phyloP scores from a whole-genome alignment of 2,797 vertebrate species.

The Anisognathus igniventris region DNA sequence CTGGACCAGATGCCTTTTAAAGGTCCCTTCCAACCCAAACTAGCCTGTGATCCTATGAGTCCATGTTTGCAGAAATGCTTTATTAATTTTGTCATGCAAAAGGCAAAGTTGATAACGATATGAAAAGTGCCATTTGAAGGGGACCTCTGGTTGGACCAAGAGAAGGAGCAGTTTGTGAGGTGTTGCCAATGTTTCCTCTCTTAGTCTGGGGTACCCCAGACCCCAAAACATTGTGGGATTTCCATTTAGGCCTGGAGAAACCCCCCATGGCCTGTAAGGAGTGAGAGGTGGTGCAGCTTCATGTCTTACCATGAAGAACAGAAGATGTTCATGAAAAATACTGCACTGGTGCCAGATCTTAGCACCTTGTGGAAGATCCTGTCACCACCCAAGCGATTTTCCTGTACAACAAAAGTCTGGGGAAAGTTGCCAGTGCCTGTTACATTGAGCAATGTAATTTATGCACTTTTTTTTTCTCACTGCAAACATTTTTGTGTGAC shows the following conservation, averaged over 20 bases:
- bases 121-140: neutral
- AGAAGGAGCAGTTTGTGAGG: neutral
- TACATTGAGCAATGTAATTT: neutral
- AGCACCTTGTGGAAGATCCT: constrained; percentile 28
- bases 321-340: constrained; percentile 5
- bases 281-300: neutral
- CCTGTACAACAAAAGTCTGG: neutral
- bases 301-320: neutral
- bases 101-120: neutral
- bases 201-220: neutral
- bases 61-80: neutral
- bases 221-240: rapidly evolving
- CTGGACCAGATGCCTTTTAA: neutral
- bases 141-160: neutral
- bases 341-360: neutral
- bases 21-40: neutral
- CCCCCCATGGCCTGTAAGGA: neutral
- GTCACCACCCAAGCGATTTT: constrained; percentile 32
- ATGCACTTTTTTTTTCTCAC: neutral
- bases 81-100: neutral
- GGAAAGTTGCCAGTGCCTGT: neutral
- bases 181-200: neutral
- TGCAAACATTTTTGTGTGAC: neutral
- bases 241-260: neutral
- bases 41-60: neutral